Percentiles rank a stretch among this genome's conserved stretches.
Evolutionary conservation across 1,140 invertebrate species (phyloP).

Genomic region (Pectinophora gossypiella): DNA sequence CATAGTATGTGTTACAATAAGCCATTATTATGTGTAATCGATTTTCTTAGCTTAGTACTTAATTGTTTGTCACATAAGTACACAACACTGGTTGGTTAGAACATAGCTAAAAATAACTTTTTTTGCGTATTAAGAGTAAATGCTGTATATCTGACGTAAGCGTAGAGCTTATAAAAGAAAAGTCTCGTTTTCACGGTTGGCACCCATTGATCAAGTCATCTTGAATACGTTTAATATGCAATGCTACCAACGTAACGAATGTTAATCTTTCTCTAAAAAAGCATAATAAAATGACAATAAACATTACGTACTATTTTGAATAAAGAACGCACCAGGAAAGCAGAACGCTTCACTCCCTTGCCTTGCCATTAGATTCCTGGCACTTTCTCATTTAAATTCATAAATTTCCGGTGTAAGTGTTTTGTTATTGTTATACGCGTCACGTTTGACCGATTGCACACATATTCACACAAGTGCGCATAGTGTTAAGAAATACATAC

Average conservation of each 20-base stretch:
- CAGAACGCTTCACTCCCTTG: constrained; percentile 50
- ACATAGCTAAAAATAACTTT: neutral
- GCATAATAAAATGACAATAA: too few relatives aligned
- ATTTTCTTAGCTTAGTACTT: constrained; percentile 29
- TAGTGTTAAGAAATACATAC: too few relatives aligned
- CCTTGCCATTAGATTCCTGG: constrained; percentile 69
- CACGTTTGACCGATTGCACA: constrained; percentile 64
- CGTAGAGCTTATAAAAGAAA: too few relatives aligned
- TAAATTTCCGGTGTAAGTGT: constrained; percentile 71
- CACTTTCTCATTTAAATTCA: constrained; percentile 74
- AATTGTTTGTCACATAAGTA: constrained; percentile 19
- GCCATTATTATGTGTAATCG: constrained; percentile 51
- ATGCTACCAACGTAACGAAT: too few relatives aligned
- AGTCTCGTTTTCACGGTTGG: too few relatives aligned
- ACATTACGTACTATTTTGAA: too few relatives aligned
- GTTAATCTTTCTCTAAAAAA: too few relatives aligned
- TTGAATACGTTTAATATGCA: too few relatives aligned
- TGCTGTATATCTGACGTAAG: too few relatives aligned
- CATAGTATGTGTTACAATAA: constrained; percentile 58
- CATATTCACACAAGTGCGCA: constrained; percentile 39
- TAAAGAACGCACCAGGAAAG: constrained; percentile 70
- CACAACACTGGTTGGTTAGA: too few relatives aligned
- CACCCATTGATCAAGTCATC: too few relatives aligned
- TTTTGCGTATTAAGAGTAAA: too few relatives aligned
- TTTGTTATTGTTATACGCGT: constrained; percentile 40